A percentile compares a stretch with the other conserved stretches of the same genome.
phyloP scores from a whole-genome alignment of 2,797 vertebrate species.

The Sebastiscus tertius region DNA sequence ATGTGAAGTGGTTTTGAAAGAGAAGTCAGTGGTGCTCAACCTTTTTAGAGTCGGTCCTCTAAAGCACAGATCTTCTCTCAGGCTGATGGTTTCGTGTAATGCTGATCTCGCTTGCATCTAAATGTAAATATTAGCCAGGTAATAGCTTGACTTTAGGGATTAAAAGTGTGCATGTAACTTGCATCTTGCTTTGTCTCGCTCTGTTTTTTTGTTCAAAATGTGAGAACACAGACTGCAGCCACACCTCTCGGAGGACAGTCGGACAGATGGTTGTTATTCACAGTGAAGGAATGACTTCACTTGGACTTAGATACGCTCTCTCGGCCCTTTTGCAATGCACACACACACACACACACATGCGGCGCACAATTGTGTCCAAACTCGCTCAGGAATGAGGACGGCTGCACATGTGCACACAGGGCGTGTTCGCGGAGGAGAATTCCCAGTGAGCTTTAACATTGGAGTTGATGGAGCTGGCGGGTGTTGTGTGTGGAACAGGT shows the following conservation, averaged over 20 bases:
- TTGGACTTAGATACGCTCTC: slow-evolving; percentile 21
- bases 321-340: neutral
- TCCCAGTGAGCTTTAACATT: slow-evolving; percentile 34
- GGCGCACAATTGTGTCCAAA: slow-evolving; percentile 57
- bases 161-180: neutral
- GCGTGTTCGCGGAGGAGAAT: slow-evolving; percentile 41
- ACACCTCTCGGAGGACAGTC: slow-evolving; percentile 9
- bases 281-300: slow-evolving; percentile 41
- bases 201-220: neutral
- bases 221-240: neutral
- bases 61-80: slow-evolving; percentile 4
- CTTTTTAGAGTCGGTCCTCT: slow-evolving; percentile 7
- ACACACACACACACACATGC: neutral
- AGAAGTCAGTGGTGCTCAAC: slow-evolving; percentile 28
- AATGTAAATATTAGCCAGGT: slow-evolving; percentile 39
- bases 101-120: slow-evolving; percentile 28
- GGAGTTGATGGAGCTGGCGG: slow-evolving; percentile 38
- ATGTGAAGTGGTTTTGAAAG: slow-evolving; percentile 47
- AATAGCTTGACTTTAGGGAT: slow-evolving; percentile 13
- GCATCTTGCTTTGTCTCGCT: neutral
- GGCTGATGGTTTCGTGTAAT: slow-evolving; percentile 6
- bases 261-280: slow-evolving; percentile 50
- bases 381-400: slow-evolving; percentile 67
- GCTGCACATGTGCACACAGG: slow-evolving; percentile 24
- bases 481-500: slow-evolving; percentile 66